Evolutionary conservation across 2,797 vertebrate genomes (phyloP).

Genomic region (Rhyacichthys aspro): DNA sequence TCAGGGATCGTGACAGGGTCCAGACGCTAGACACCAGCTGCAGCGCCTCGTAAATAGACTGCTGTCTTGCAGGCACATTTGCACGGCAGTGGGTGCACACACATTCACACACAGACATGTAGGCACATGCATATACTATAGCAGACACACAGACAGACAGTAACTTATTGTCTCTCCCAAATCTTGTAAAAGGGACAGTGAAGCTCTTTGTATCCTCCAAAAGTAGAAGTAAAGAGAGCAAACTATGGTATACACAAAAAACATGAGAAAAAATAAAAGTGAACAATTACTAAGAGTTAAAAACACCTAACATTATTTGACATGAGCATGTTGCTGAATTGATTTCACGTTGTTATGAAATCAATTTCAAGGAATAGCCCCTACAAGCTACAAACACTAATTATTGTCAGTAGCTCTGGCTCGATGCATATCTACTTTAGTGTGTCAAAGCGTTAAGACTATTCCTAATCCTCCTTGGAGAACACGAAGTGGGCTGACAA

Average conservation of each 20-base stretch:
- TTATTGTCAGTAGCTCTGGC: slow-evolving; percentile 21
- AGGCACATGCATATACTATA: slow-evolving; percentile 74
- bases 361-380: slow-evolving; percentile 11
- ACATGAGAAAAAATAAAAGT: slow-evolving; percentile 22
- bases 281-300: slow-evolving; percentile 46
- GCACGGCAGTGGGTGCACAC: slow-evolving; percentile 65
- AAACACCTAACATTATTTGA: slow-evolving; percentile 11
- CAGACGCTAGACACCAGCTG: slow-evolving; percentile 86
- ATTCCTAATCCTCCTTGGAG: slow-evolving; percentile 21
- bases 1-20: slow-evolving; percentile 83
- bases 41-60: slow-evolving; percentile 83
- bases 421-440: slow-evolving; percentile 35
- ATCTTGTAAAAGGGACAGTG: slow-evolving; percentile 80
- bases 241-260: slow-evolving; percentile 28
- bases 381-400: slow-evolving; percentile 14
- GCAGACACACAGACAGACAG: slow-evolving; percentile 75
- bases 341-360: slow-evolving; percentile 23
- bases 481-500: slow-evolving; percentile 45
- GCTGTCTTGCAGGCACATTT: slow-evolving; percentile 81
- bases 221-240: slow-evolving; percentile 53
- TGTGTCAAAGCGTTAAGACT: background rate
- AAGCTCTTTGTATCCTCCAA: slow-evolving; percentile 69
- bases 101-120: slow-evolving; percentile 67
- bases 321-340: slow-evolving; percentile 24
- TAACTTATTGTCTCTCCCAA: slow-evolving; percentile 78